A percentile compares a stretch with the other conserved stretches of the same genome.
These are phyloP conservation scores for Myotis brandtii DNA, from an alignment of 2,113 vertebrate species.

Conservation along the genomic window DNA sequence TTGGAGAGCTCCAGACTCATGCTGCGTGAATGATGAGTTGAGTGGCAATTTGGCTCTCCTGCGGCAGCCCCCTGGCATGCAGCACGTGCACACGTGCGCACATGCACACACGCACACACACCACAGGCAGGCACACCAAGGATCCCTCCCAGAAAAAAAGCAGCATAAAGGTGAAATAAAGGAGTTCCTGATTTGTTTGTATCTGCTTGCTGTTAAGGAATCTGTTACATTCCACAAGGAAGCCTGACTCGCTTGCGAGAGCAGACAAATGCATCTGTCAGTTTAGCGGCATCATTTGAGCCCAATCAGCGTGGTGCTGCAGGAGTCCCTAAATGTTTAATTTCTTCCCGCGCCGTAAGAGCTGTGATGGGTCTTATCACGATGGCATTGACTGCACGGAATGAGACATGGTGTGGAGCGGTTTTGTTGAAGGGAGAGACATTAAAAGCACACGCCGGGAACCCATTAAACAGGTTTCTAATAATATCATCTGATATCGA, in stretches of 20 bases:
- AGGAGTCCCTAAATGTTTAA: constrained; percentile 74
- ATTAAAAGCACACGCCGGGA: constrained; percentile 61
- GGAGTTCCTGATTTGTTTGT: constrained; percentile 44
- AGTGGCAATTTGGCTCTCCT: constrained; percentile 36
- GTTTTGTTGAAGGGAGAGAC: constrained; percentile 61
- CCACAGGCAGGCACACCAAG: background rate
- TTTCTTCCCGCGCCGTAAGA: constrained; percentile 45
- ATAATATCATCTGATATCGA: constrained; percentile 50
- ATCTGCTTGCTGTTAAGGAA: constrained; percentile 49
- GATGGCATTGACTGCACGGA: constrained; percentile 69
- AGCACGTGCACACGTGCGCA: too few relatives aligned
- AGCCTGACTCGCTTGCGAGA: background rate
- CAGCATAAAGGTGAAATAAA: constrained; percentile 43
- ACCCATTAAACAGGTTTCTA: constrained; percentile 73
- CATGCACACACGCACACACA: rapidly evolving
- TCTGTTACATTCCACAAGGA: constrained; percentile 52
- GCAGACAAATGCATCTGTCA: constrained; percentile 51
- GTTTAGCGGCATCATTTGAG: constrained; percentile 53
- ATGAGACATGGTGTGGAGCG: constrained; percentile 38
- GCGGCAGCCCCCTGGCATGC: background rate
- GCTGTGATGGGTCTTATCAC: constrained; percentile 68
- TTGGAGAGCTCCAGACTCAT: constrained; percentile 48
- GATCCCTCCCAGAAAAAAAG: background rate
- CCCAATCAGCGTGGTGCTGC: constrained; percentile 37
- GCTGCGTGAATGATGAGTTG: background rate